phyloP scores from a whole-genome alignment of 2,888 invertebrate genomes.

The Hirtodrosophila cameraria region DNA sequence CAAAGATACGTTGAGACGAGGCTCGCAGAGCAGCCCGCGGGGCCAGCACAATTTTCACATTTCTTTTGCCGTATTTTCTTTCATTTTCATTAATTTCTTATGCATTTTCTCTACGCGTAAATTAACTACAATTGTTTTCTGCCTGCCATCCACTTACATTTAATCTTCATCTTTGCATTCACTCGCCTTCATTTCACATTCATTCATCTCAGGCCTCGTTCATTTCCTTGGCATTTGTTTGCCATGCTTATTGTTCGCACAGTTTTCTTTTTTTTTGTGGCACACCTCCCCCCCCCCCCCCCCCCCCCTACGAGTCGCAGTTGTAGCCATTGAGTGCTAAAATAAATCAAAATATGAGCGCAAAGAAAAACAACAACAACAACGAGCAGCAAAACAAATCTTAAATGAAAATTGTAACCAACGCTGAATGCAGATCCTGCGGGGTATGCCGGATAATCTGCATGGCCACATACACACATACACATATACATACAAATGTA shows the following conservation, averaged over 20 bases:
- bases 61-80: conserved; percentile 21
- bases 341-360: conserved; percentile 70
- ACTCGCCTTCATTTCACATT: conserved; percentile 29
- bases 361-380: conserved; percentile 21
- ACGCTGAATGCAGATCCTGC: conserved; percentile 53
- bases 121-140: conserved; percentile 76
- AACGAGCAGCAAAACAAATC: conserved; percentile 65
- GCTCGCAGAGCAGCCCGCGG: conserved; percentile 29
- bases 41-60: conserved; percentile 22
- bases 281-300: conserved; percentile 16
- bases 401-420: conserved; percentile 79
- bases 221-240: conserved; percentile 66
- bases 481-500: not conserved
- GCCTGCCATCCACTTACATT: conserved; percentile 68
- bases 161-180: conserved; percentile 70
- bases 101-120: conserved; percentile 72
- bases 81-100: conserved; percentile 74
- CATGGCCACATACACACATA: conserved; percentile 33
- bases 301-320: not conserved
- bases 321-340: conserved; percentile 64
- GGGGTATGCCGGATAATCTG: conserved; percentile 61
- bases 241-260: conserved; percentile 46
- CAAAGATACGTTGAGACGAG: conserved; percentile 55
- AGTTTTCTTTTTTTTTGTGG: conserved; percentile 19
- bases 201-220: conserved; percentile 48